Base-by-base conservation (phyloP, 2,888 invertebrate species). In the Perdita meconis region DNA sequence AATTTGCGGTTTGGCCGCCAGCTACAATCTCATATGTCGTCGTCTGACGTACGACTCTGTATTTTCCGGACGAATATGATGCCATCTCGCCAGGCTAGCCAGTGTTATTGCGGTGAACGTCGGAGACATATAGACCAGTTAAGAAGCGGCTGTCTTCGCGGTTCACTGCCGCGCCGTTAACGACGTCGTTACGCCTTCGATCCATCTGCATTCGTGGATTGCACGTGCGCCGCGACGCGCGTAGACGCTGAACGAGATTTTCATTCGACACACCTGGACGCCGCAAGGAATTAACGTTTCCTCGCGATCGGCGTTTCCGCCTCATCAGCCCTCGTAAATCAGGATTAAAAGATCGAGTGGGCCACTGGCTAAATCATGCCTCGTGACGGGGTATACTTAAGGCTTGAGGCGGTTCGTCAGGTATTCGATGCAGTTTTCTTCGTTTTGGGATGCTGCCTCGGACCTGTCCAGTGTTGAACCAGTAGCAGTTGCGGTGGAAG, bases 161-260 rank as follows among this genome's bases (percentile, higher is more conserved):
- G 79, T 79, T 82, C 79, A 68, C 75, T 81, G 70, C 72, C 80
- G 84, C 82, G 70, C 72, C 80, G 84, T 88, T 87, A 87, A 88
- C 87, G 88, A 87, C 86, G 81, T 86, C 86, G 85, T 88, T 85
- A 86, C 81, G 73, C 70, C 57, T 60, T 63, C 75, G 78, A 80
- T 75, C 60, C 70, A 71, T 84, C 72, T 61, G 68, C 80, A 70
- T 66, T 55, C 40, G 72, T 63, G 66, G 38, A 59, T 57, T 63
- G 67, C 80, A 75, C 63, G 65, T 66, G 67, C 67, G 56, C 47
- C 40, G 68, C 70, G 69, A 51, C 55, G 64, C 68, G 53, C 10
- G 24, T 36, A 42, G 10, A 13, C 42, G 40, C 12, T 53, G 38
- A 36, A 71, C 56, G 66, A 69, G 57, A 57, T 72, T 76, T 59